Evolutionary conservation across 1,140 invertebrate genomes (phyloP), one percentile per base, ranked within the genome.

Genomic region (Psix sp.): DNA sequence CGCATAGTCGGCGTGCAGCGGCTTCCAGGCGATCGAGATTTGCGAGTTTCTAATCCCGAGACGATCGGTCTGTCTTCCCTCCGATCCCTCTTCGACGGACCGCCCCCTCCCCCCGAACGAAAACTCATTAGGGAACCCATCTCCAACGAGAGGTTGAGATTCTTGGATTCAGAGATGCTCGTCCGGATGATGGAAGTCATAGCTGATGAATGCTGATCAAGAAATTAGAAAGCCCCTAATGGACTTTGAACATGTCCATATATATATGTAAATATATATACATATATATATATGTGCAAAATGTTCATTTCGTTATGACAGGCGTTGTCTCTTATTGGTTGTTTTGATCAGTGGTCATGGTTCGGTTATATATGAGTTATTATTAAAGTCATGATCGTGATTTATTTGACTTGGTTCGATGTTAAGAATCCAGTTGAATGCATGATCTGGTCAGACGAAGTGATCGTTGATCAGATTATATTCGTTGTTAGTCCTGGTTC

Each of bases 11-110:
- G 68, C 68, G 43, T 73, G 68, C 74, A 57, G 56, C 52, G 29
- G 62, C 74, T 67, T 62, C 74, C 51, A 76, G 52, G 33, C 68
- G 68, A 73, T 73, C 57, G 63, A 76, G 74, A 73, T 76, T 68
- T 46, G 63, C 57, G 74, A 76, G 74, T 72, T 76, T 76, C 67
- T 71, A 76, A 76, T 71, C 67, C 56, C 42, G 21, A 71, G 67
- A 66, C 62, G 60, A 76, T 76, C 67, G 62, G 49, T 48, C 43
- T 57, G 60, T 36, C 35, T 51, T 45, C 26, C n/a, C 17, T 16
- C 11, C 52, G n/a, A 21, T 24, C 15, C 29, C 26, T 43, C 3
- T 16, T 36, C 26, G 24, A 33, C 26, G 1, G 13, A 17, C 17
- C 10, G 14, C 10, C 13, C 57, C 24, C 24, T 10, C 57, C 45